These are phyloP conservation scores for Hipposideros armiger DNA, from an alignment of 2,113 vertebrate genomes.

Conservation along the genomic window DNA sequence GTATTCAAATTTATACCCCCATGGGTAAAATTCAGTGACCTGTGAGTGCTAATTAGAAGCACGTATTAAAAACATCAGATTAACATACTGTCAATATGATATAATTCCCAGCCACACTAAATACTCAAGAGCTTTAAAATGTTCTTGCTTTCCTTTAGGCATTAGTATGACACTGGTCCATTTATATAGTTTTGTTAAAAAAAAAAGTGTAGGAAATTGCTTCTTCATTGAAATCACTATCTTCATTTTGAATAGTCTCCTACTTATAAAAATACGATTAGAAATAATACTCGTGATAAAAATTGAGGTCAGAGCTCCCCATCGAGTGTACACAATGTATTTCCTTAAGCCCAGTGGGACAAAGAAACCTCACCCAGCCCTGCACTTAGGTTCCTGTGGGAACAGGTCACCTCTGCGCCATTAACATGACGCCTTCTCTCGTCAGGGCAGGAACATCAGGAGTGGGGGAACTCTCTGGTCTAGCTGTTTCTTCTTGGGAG, in stretches of 20 bases:
- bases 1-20: slow-evolving; percentile 58
- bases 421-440: background rate
- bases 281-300: slow-evolving; percentile 43
- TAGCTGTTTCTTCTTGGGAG: background rate
- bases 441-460: background rate
- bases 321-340: background rate
- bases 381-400: background rate
- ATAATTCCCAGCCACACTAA: slow-evolving; percentile 27
- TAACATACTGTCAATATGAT: background rate
- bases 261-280: background rate
- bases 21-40: slow-evolving; percentile 38
- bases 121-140: slow-evolving; percentile 34
- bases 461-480: background rate
- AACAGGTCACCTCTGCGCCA: background rate
- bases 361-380: background rate
- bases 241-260: slow-evolving; percentile 2
- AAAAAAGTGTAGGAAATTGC: slow-evolving; percentile 37
- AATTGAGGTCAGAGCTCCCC: background rate
- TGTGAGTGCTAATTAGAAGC: slow-evolving; percentile 54
- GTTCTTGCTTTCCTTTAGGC: slow-evolving; percentile 46
- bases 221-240: slow-evolving; percentile 43
- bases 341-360: background rate
- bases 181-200: background rate
- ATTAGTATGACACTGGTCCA: background rate
- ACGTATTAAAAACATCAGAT: slow-evolving; percentile 21